Conservation (phyloP, 2,113 vertebrate species). For the Notarius quadriscutis region DNA sequence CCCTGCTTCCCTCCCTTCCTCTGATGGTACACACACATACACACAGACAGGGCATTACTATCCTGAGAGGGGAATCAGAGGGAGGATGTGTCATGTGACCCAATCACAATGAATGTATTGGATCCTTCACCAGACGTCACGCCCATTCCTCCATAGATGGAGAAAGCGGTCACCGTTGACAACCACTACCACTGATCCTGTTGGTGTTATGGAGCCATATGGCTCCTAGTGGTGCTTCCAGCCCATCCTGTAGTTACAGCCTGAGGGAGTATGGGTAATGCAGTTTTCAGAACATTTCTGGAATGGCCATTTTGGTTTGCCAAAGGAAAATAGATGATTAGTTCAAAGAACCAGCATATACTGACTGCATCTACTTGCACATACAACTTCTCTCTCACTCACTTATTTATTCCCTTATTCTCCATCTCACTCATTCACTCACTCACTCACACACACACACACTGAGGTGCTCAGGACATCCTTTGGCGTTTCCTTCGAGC, state of each 20-base stretch:
- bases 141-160: conserved; percentile 58
- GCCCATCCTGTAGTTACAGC: neutral
- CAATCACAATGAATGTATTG: conserved; percentile 60
- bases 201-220: conserved; percentile 43
- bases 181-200: conserved; percentile 45
- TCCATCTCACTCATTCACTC: neutral
- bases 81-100: conserved; percentile 56
- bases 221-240: conserved; percentile 32
- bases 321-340: neutral
- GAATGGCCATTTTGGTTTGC: conserved; percentile 4
- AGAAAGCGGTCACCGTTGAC: conserved; percentile 53
- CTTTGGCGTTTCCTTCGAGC: conserved; percentile 67
- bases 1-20: conserved; percentile 51
- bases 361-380: neutral
- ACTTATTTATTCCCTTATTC: neutral
- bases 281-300: conserved; percentile 15
- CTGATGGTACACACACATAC: conserved; percentile 52
- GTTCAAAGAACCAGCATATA: neutral
- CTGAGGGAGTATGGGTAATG: conserved; percentile 36
- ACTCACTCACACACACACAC: conserved; percentile 4
- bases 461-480: conserved; percentile 70
- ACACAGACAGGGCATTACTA: conserved; percentile 53
- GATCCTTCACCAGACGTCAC: conserved; percentile 68
- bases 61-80: conserved; percentile 61
- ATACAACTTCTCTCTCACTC: neutral